Base-by-base conservation (phyloP, 2,797 vertebrate species). In the Poecilia wingei region DNA sequence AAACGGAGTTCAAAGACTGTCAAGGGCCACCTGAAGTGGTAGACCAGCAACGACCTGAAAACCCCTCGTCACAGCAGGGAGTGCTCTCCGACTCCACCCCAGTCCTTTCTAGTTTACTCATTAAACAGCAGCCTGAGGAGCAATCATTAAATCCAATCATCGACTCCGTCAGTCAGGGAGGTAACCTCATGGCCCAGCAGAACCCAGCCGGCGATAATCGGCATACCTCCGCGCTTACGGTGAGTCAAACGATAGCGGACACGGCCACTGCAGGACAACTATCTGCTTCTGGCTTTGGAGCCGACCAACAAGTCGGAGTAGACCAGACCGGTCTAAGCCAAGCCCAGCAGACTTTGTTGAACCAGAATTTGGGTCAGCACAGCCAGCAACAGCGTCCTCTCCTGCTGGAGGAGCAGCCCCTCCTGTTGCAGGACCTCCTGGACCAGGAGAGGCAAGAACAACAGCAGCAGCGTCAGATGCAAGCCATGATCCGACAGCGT, bases 391-490 rank as follows among this genome's bases (percentile, higher is more conserved):
- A 93, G 4, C 96, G 98, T 76, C 98, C 98, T 2, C 96, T 99
- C 69, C 95, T 99, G 49, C 92, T 99, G 18, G 98, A 99, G 80
- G 98, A 99, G 6, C 98, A 99, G 94, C 98, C 98, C 0, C 97
- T 99, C 2, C 95, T 99, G 18, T 91, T 99, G 64, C 98, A 99
- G 93, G 98, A 99, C 78, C 97, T 99, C 74, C 89, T 99, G 72
- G 98, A 99, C 92, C 98, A 99, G 89, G 98, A 99, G 89, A 95
- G 98, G 71, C 98, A 99, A 81, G 98, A 99, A 82, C 98, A 99
- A 85, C 98, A 99, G 89, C 98, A 99, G 87, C 98, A 99, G 83
- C 95, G 98, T 70, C 98, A 99, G 91, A 99, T 99, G 98, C 98
- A 99, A 88, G 98, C 98, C 78, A 99, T 99, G 98, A 99, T 99